phyloP scores from a whole-genome alignment of 2,797 vertebrate species.

The Acanthis flammea region DNA sequence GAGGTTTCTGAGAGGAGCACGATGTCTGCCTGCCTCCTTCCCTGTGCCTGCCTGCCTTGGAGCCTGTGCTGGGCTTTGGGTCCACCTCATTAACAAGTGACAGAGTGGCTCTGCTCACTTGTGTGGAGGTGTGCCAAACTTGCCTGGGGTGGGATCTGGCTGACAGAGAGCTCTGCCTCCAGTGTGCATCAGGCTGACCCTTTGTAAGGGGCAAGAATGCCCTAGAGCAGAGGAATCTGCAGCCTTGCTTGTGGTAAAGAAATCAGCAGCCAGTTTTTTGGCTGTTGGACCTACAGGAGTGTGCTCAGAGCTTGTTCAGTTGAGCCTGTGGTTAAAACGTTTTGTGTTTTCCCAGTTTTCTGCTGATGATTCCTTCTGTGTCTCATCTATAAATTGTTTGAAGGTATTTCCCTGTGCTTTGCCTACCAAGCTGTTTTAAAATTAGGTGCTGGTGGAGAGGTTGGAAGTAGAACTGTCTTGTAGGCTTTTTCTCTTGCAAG shows the following conservation, averaged over 20 bases:
- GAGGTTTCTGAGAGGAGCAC: accelerated
- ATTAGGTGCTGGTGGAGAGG: neutral
- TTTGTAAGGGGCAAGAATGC: neutral
- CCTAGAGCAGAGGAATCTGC: neutral
- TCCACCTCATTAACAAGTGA: accelerated
- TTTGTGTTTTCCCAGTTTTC: neutral
- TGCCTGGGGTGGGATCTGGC: no score
- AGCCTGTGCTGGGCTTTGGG: neutral
- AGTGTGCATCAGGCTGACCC: neutral
- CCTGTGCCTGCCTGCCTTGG: accelerated
- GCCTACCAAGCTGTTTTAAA: neutral
- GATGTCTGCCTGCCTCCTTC: neutral
- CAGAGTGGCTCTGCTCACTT: neutral
- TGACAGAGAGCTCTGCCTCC: neutral
- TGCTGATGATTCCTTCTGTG: neutral
- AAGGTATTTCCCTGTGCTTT: neutral
- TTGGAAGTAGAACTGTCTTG: neutral
- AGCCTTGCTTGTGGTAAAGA: neutral
- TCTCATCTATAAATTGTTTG: neutral
- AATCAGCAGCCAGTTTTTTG: neutral
- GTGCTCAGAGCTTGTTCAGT: neutral
- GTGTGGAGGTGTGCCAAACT: neutral
- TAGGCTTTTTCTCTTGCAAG: neutral
- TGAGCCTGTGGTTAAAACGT: neutral
- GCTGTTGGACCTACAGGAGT: neutral